Percentiles rank a stretch among this genome's conserved stretches.
phyloP scores from a whole-genome alignment of 1,140 invertebrate species.

The Brachionus sp. region DNA sequence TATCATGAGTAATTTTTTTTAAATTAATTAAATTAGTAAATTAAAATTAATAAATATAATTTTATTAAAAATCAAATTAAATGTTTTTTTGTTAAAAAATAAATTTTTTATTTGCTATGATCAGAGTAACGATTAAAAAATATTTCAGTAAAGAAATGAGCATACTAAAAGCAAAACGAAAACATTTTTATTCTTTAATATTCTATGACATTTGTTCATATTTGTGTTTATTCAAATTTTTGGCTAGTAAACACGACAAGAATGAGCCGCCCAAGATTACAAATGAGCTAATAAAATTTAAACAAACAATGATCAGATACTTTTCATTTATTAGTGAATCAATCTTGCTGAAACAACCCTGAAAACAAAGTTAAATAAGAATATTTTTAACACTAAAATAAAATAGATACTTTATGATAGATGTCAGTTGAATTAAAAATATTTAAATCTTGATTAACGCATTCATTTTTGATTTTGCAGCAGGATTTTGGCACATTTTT shows the following conservation, averaged over 20 bases:
- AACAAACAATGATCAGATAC: background rate
- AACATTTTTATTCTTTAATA: background rate
- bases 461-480: background rate
- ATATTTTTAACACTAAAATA: background rate
- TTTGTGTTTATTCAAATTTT: slow-evolving; percentile 30
- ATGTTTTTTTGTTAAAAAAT: too few relatives aligned
- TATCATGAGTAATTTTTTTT: slow-evolving; percentile 29
- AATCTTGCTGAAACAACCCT: slow-evolving; percentile 16
- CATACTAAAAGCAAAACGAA: background rate
- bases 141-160: too few relatives aligned
- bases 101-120: too few relatives aligned
- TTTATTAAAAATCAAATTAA: too few relatives aligned
- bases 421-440: background rate
- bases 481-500: slow-evolving; percentile 31
- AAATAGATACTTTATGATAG: background rate
- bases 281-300: slow-evolving; percentile 21
- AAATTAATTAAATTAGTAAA: too few relatives aligned
- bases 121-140: background rate
- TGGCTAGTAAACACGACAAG: background rate
- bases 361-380: background rate
- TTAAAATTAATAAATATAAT: too few relatives aligned
- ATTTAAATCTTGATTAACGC: background rate
- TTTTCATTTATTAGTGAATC: background rate
- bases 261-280: slow-evolving; percentile 19
- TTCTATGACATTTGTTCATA: slow-evolving; percentile 39